A percentile compares a stretch with the other conserved stretches of the same genome.
phyloP scores from a whole-genome alignment of 2,797 vertebrate species.

The Kryptolebias ocellatus region DNA sequence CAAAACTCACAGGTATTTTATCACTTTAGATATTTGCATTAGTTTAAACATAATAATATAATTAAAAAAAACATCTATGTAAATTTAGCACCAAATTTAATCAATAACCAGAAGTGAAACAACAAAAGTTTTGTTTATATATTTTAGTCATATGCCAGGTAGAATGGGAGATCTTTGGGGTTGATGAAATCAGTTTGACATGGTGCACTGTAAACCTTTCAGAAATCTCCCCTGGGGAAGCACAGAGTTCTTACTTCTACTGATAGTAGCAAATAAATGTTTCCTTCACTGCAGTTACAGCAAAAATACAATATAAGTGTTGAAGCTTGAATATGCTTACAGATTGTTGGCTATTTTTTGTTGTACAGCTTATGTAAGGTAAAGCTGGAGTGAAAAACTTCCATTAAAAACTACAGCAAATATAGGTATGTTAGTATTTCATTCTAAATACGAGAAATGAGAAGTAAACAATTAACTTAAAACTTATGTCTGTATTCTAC shows the following conservation, averaged over 20 bases:
- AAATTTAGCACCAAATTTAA: neutral
- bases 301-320: slow-evolving; percentile 10
- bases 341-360: too few species aligned
- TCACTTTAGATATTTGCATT: too few species aligned
- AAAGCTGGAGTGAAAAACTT: too few species aligned
- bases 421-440: too few species aligned
- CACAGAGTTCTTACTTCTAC: slow-evolving; percentile 7
- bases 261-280: slow-evolving; percentile 1
- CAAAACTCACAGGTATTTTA: too few species aligned
- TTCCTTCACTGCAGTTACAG: neutral
- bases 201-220: slow-evolving; percentile 6
- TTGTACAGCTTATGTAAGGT: too few species aligned
- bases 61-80: too few species aligned
- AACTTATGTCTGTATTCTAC: too few species aligned
- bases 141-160: neutral
- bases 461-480: too few species aligned
- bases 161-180: neutral
- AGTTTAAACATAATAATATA: too few species aligned
- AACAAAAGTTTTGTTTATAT: neutral
- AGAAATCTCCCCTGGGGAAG: slow-evolving; percentile 16
- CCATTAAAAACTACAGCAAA: too few species aligned
- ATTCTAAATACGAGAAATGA: too few species aligned
- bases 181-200: neutral
- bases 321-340: neutral
- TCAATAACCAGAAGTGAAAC: neutral